phyloP scores from a whole-genome alignment of 2,113 vertebrate genomes.

The Nerophis lumbriciformis region DNA sequence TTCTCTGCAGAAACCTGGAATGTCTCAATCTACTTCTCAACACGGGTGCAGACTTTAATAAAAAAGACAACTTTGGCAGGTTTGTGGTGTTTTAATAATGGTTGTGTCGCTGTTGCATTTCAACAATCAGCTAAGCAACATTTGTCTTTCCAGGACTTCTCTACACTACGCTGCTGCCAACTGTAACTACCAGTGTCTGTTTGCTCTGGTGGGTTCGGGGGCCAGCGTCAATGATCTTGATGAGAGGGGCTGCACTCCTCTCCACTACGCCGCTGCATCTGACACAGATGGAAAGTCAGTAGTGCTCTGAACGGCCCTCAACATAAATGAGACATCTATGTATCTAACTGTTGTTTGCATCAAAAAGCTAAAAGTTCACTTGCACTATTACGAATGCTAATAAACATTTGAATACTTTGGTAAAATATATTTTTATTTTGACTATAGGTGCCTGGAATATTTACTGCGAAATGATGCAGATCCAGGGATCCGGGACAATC shows the following conservation, averaged over 20 bases:
- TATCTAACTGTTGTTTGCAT: constrained; percentile 3
- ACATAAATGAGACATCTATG: not conserved
- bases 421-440: constrained; percentile 22
- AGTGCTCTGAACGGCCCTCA: not conserved
- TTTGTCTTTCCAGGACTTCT: constrained; percentile 79
- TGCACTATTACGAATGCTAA: constrained; percentile 6
- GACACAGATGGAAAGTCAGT: constrained; percentile 95
- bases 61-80: constrained; percentile 97
- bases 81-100: constrained; percentile 52
- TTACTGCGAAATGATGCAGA: constrained; percentile 95
- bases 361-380: constrained; percentile 1
- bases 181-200: constrained; percentile 99
- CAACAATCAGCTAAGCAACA: constrained; percentile 22
- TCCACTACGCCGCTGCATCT: constrained; percentile 96
- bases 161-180: constrained; percentile 98
- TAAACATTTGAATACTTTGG: not conserved
- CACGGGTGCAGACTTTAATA: constrained; percentile 94
- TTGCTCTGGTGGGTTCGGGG: constrained; percentile 98
- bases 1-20: constrained; percentile 85
- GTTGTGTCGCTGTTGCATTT: constrained; percentile 8
- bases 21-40: constrained; percentile 97
- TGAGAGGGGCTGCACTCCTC: constrained; percentile 90
- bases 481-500: constrained; percentile 94
- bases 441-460: constrained; percentile 94
- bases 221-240: constrained; percentile 97